phyloP scores from a whole-genome alignment of 2,113 vertebrate genomes.

The Oncorhynchus masou region DNA sequence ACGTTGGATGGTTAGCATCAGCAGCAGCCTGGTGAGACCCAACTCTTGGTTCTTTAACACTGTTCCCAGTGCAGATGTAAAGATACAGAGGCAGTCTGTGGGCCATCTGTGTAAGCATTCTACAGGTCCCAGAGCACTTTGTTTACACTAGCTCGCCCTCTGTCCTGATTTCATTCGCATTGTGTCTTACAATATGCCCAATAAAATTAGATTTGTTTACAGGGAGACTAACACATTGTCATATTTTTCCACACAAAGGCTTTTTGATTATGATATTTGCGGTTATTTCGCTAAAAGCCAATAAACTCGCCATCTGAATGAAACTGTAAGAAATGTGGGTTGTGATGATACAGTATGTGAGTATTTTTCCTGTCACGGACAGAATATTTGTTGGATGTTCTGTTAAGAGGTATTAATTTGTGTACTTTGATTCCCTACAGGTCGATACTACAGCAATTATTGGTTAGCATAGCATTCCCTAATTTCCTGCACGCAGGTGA shows the following conservation, averaged over 20 bases:
- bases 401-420: constrained; percentile 12
- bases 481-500: constrained; percentile 88
- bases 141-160: background rate
- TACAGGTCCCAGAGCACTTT: background rate
- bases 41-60: background rate
- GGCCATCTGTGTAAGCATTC: background rate
- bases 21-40: constrained; percentile 89
- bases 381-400: background rate
- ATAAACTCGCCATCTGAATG: background rate
- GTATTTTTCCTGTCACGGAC: background rate
- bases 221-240: background rate
- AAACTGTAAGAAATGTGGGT: background rate
- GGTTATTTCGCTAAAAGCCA: background rate
- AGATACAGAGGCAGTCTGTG: background rate
- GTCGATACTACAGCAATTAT: constrained; percentile 91
- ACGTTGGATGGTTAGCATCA: constrained; percentile 92
- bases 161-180: background rate
- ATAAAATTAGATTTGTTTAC: constrained; percentile 1
- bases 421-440: constrained; percentile 62
- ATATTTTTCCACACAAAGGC: background rate
- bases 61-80: background rate
- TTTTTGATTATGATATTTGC: background rate
- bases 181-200: background rate
- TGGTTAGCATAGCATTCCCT: constrained; percentile 90
- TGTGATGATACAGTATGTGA: background rate